A percentile compares a stretch with the other conserved stretches of the same genome.
Evolutionary conservation across 2,888 invertebrate genomes (phyloP).

Genomic region (Oconnorella tubifera): DNA sequence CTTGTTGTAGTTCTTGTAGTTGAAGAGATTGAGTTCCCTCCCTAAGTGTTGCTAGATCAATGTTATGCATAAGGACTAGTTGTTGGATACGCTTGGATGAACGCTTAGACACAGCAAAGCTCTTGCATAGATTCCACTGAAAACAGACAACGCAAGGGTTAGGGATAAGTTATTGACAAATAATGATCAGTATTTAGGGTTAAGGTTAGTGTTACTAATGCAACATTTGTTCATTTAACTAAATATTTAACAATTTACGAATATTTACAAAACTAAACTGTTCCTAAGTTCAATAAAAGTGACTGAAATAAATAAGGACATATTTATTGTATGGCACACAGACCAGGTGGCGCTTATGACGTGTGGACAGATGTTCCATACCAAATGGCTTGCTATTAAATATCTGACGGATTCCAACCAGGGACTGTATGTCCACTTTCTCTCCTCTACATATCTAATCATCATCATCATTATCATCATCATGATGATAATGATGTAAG

Average conservation of each 20-base stretch:
- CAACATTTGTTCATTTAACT: too few relatives aligned
- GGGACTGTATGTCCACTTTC: too few relatives aligned
- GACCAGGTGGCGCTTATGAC: constrained; percentile 31
- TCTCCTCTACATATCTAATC: background rate
- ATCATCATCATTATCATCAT: too few relatives aligned
- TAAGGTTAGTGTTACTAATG: too few relatives aligned
- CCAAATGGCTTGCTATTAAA: constrained; percentile 32
- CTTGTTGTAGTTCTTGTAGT: background rate
- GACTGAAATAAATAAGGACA: too few relatives aligned
- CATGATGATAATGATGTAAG: too few relatives aligned
- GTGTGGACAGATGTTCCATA: constrained; percentile 26
- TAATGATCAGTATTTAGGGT: background rate
- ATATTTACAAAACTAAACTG: too few relatives aligned
- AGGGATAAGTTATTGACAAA: background rate
- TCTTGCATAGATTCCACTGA: background rate
- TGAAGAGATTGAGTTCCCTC: background rate
- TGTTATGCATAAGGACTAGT: background rate
- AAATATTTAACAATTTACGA: too few relatives aligned
- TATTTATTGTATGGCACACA: too few relatives aligned
- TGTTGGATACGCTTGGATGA: background rate
- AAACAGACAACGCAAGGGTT: constrained; percentile 9
- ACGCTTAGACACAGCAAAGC: background rate
- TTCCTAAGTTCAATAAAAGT: too few relatives aligned
- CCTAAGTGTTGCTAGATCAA: background rate
- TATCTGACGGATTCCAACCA: background rate